Evolutionary conservation across 2,888 invertebrate species (phyloP), one percentile per base, ranked within the genome.

Genomic region (Drosophila paracracens): DNA sequence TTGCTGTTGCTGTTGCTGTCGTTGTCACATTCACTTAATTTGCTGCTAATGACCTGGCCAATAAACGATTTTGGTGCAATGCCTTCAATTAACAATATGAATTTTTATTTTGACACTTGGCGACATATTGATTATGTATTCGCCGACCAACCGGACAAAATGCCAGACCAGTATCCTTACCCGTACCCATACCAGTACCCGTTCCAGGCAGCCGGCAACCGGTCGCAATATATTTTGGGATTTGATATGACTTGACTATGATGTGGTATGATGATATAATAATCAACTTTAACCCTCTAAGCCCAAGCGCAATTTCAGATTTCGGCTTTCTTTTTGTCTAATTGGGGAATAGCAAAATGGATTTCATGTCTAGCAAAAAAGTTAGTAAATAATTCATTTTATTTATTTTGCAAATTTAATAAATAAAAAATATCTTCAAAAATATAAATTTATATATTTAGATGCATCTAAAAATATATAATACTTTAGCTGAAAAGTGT

Each of bases 31-130:
- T 70, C 79, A 71, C 63, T 73, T 60, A 82, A 82, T 82, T 76
- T 74, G 72, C 82, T 83, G 86, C 86, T 84, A 84, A 84, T 82
- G 81, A 86, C 77, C 80, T 70, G 73, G 73, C 56, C 78, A 72
- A 62, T 51, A 64, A 68, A 43, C 52, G 63, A 61, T 69, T 66
- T 78, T 69, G 38, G 52, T 78, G 75, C 75, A 75, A 50, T 62
- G 62, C 51, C 59, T 64, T 78, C 75, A 75, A 78, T 78, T 78
- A 78, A 75, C 69, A 75, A 77, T 77, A 64, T 53, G 62, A 46
- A 51, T 70, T 56, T 74, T 61, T 76, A 66, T 76, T 82, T 85
- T 74, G 85, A 80, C 83, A 85, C 79, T 79, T 72, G 71, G 74
- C 77, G 54, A 60, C 53, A 63, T 57, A 35, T 62, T 61, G 61